These are phyloP conservation scores for Vidua chalybeata DNA, from an alignment of 2,113 vertebrate genomes.

Conservation along the genomic window DNA sequence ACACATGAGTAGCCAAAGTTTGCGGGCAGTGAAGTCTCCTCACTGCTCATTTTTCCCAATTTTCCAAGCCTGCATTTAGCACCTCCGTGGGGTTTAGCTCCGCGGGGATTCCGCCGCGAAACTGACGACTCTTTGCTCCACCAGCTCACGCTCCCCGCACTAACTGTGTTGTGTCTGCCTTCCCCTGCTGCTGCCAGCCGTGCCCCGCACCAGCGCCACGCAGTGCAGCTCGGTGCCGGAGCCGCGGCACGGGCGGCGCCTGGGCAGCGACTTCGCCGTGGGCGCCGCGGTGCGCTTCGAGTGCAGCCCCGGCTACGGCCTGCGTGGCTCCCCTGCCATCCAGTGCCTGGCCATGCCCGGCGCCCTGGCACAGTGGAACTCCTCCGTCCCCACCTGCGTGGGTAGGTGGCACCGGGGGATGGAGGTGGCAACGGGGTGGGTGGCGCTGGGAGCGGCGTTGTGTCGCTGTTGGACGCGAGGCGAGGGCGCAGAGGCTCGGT, in stretches of 20 bases:
- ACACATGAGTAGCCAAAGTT: too few relatives aligned
- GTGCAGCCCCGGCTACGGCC: constrained; percentile 88
- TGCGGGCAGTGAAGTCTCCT: too few relatives aligned
- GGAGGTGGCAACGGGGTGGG: fast-evolving
- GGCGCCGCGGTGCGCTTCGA: constrained; percentile 90
- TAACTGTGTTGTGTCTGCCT: fast-evolving
- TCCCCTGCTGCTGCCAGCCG: constrained; percentile 71
- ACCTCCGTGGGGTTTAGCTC: not conserved
- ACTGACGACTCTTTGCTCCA: fast-evolving
- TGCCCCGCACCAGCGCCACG: constrained; percentile 93
- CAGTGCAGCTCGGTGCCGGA: constrained; percentile 97
- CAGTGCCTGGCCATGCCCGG: constrained; percentile 92
- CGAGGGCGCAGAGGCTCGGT: too few relatives aligned
- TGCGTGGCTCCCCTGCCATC: constrained; percentile 86
- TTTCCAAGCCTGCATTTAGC: fast-evolving
- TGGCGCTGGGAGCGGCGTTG: not conserved
- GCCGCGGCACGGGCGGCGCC: constrained; percentile 88
- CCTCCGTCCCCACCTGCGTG: constrained; percentile 88
- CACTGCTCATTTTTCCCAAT: too few relatives aligned
- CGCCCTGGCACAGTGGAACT: constrained; percentile 95
- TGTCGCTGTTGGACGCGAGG: too few relatives aligned
- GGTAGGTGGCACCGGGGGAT: constrained; percentile 69
- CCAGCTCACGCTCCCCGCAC: fast-evolving
- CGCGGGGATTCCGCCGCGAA: fast-evolving
- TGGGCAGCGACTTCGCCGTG: constrained; percentile 92